A percentile compares a stretch with the other conserved stretches of the same genome.
These are phyloP conservation scores for Apocrypta bakeri DNA, from an alignment of 1,140 invertebrate species.

Conservation along the genomic window DNA sequence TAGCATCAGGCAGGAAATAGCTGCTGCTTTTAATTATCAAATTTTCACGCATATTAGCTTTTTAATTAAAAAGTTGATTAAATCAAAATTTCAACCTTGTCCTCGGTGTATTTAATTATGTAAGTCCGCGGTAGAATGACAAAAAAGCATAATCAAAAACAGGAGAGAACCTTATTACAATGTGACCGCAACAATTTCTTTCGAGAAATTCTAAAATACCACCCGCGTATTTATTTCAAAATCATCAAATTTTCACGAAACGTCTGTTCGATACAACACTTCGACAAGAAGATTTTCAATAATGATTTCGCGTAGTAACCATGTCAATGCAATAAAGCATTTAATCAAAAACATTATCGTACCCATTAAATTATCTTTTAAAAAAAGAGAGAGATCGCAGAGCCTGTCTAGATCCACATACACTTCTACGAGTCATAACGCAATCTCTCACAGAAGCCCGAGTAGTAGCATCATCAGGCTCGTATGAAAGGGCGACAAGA, in stretches of 20 bases:
- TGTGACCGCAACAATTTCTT: neutral
- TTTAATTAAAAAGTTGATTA: neutral
- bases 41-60: neutral
- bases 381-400: too few species aligned
- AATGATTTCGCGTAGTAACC: too few species aligned
- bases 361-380: too few species aligned
- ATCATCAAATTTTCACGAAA: too few species aligned
- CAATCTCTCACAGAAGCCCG: neutral
- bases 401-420: neutral
- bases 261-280: too few species aligned
- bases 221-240: too few species aligned
- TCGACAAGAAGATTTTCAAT: too few species aligned
- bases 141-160: neutral
- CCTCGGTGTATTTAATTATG: neutral
- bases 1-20: neutral
- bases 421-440: neutral
- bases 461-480: neutral
- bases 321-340: too few species aligned
- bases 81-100: neutral
- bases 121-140: neutral
- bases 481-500: neutral
- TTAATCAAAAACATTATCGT: too few species aligned
- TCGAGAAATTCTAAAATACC: too few species aligned
- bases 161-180: neutral
- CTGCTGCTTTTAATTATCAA: neutral